phyloP scores from a whole-genome alignment of 2,113 vertebrate species.

The Fulmarus glacialis region DNA sequence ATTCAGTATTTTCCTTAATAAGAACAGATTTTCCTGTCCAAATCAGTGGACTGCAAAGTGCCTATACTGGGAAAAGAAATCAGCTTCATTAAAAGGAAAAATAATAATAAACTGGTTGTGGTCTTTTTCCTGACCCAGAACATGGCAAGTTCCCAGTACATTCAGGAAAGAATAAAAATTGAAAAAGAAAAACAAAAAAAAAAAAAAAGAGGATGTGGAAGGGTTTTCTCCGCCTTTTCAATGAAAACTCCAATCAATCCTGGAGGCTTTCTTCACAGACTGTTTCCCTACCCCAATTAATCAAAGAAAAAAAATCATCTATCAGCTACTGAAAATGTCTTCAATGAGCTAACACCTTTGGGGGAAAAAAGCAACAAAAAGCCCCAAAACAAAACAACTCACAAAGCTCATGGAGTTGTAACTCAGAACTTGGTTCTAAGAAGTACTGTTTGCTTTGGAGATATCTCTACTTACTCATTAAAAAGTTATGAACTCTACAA shows the following conservation, averaged over 20 bases:
- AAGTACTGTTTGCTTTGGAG: not conserved
- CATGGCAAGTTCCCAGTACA: constrained; percentile 38
- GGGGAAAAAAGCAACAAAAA: not conserved
- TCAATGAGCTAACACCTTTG: not conserved
- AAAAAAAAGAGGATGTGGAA: not conserved
- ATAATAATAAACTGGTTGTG: constrained; percentile 41
- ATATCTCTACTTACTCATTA: not conserved
- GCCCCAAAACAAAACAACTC: not conserved
- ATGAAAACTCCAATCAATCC: not conserved
- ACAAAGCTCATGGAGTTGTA: not conserved
- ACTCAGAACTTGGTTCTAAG: not conserved
- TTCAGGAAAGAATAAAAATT: constrained; percentile 21
- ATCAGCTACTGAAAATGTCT: not conserved
- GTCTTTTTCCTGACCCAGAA: constrained; percentile 47
- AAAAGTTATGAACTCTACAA: not conserved
- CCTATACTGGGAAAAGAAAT: constrained; percentile 35
- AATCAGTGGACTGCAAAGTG: constrained; percentile 57
- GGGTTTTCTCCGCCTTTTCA: constrained; percentile 6
- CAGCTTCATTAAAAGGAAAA: constrained; percentile 61
- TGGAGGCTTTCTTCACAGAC: not conserved
- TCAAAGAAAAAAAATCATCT: not conserved
- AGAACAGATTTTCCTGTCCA: constrained; percentile 37
- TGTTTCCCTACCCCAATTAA: not conserved
- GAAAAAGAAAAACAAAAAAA: not conserved
- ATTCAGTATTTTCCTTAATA: constrained; percentile 59